A percentile compares a stretch with the other conserved stretches of the same genome.
phyloP scores from a whole-genome alignment of 2,888 invertebrate species.

The Cepaea hortensis region DNA sequence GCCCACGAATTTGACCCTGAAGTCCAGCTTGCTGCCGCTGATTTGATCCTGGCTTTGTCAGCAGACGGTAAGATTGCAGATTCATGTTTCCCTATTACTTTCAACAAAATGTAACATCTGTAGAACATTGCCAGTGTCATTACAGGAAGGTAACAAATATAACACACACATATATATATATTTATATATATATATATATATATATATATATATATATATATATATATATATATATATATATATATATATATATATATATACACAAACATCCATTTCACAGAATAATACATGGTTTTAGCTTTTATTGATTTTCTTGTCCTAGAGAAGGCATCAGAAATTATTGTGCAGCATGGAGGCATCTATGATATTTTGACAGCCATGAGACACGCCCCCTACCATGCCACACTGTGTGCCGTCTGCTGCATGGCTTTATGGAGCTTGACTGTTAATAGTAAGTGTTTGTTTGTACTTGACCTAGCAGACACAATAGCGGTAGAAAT shows the following conservation, averaged over 20 bases:
- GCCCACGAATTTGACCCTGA: slow-evolving; percentile 38
- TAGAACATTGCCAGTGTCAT: neutral
- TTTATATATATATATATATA: too few relatives aligned
- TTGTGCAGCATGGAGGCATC: slow-evolving; percentile 68
- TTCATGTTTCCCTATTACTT: too few relatives aligned
- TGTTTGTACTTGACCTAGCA: too few relatives aligned
- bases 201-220: too few relatives aligned
- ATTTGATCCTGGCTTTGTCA: slow-evolving; percentile 69
- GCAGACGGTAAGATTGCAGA: slow-evolving; percentile 64
- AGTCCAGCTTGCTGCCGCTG: slow-evolving; percentile 65
- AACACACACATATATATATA: too few relatives aligned
- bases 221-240: too few relatives aligned
- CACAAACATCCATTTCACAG: too few relatives aligned
- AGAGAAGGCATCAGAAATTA: slow-evolving; percentile 64
- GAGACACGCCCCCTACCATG: slow-evolving; percentile 59
- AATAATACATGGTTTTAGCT: too few relatives aligned
- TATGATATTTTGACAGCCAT: slow-evolving; percentile 65
- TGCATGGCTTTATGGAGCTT: slow-evolving; percentile 73
- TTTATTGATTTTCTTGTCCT: slow-evolving; percentile 1
- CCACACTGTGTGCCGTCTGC: slow-evolving; percentile 64
- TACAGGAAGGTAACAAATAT: neutral
- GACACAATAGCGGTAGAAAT: neutral
- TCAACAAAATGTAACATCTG: neutral
- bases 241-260: too few relatives aligned
- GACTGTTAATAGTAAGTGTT: slow-evolving; percentile 62